Evolutionary conservation across 2,888 invertebrate species (phyloP).

Genomic region (Osmoderma eremita): DNA sequence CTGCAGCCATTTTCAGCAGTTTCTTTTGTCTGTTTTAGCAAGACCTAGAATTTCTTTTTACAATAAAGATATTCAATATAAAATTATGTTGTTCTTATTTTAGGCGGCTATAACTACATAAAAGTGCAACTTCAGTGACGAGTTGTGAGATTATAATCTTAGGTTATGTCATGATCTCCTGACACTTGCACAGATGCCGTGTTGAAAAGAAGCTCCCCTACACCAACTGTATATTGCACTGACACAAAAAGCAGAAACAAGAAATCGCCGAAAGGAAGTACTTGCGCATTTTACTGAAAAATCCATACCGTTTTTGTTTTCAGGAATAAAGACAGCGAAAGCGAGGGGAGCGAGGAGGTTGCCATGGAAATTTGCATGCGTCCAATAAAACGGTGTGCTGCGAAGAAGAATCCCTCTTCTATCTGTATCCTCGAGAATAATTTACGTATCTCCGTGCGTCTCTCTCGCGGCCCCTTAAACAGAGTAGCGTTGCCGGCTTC

Average conservation of each 20-base stretch:
- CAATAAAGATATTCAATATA: no score
- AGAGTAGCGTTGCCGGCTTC: background rate
- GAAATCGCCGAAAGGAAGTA: constrained; percentile 45
- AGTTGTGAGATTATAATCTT: no score
- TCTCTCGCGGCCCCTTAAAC: background rate
- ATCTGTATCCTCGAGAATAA: constrained; percentile 40
- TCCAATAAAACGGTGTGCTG: constrained; percentile 59
- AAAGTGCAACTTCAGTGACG: no score
- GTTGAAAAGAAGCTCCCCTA: no score
- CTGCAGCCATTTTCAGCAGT: no score
- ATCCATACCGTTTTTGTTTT: constrained; percentile 63
- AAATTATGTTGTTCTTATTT: no score
- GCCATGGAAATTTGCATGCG: constrained; percentile 64
- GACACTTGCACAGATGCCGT: no score
- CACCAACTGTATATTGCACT: no score
- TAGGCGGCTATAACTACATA: no score
- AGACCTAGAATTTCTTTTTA: no score
- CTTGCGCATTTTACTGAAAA: constrained; percentile 59
- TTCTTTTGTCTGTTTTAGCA: no score
- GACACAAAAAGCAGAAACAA: constrained; percentile 45
- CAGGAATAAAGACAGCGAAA: constrained; percentile 57
- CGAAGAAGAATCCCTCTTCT: constrained; percentile 40
- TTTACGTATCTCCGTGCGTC: constrained; percentile 24
- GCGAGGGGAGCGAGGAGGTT: constrained; percentile 56
- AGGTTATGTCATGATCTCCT: no score